phyloP scores from a whole-genome alignment of 2,113 vertebrate genomes.

The Ceuthmochares aereus region DNA sequence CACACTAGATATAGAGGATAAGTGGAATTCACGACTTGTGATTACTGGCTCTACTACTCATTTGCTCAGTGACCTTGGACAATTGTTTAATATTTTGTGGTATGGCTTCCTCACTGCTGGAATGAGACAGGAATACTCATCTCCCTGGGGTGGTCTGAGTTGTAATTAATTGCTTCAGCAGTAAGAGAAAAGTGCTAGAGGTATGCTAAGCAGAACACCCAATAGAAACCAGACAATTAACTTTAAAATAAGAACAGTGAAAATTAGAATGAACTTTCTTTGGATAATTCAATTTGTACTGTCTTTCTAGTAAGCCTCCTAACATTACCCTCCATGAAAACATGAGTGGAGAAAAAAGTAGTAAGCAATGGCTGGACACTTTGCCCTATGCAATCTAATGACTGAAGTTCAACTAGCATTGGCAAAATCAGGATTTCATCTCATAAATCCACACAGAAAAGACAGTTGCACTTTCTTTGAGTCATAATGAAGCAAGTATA shows the following conservation, averaged over 20 bases:
- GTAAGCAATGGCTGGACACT: neutral
- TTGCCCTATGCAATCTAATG: neutral
- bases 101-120: neutral
- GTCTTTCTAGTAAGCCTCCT: neutral
- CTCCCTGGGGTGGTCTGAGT: neutral
- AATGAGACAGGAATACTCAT: neutral
- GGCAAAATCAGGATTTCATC: neutral
- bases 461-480: neutral
- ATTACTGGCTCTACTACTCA: neutral
- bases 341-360: neutral
- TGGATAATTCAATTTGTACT: neutral
- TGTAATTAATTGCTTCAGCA: neutral
- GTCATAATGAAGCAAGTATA: neutral
- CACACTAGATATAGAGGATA: fast-evolving
- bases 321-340: neutral
- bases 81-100: neutral
- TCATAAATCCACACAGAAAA: neutral
- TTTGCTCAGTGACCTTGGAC: slow-evolving; percentile 13
- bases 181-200: neutral
- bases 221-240: neutral
- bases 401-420: neutral
- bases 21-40: neutral
- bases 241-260: neutral
- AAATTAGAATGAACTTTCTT: neutral
- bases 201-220: neutral